Conservation (phyloP, 1,140 invertebrate genomes). For the Drosophila pseudoobscura region DNA sequence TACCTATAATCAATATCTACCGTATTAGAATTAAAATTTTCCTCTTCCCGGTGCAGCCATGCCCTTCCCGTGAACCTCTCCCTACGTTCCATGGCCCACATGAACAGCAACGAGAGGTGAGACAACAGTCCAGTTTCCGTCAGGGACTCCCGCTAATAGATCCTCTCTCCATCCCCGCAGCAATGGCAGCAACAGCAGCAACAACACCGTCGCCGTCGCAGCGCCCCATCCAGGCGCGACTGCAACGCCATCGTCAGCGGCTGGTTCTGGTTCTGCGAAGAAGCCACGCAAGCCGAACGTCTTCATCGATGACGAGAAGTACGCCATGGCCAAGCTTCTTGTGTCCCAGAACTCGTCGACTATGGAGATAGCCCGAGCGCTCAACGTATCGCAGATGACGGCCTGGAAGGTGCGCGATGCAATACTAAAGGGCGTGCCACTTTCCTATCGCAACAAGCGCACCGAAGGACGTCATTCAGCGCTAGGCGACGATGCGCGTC, state of each 20-base stretch:
- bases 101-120: constrained; percentile 73
- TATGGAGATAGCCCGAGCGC: constrained; percentile 76
- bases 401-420: constrained; percentile 82
- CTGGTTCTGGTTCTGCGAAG: constrained; percentile 39
- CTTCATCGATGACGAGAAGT: constrained; percentile 81
- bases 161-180: constrained; percentile 10
- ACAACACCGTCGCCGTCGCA: constrained; percentile 28
- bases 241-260: constrained; percentile 13
- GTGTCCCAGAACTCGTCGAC: constrained; percentile 79
- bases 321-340: constrained; percentile 79
- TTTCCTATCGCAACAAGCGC: constrained; percentile 79
- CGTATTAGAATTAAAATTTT: neutral
- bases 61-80: constrained; percentile 75
- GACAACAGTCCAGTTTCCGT: neutral
- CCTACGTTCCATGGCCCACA: constrained; percentile 67
- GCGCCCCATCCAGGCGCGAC: constrained; percentile 14
- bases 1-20: no score
- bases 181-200: constrained; percentile 65
- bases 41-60: constrained; percentile 34
- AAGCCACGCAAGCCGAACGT: constrained; percentile 82
- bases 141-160: neutral
- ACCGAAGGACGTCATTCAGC: constrained; percentile 42
- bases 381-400: constrained; percentile 82
- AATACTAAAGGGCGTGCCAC: constrained; percentile 77
- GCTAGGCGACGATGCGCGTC: constrained; percentile 20